Evolutionary conservation across 1,140 invertebrate species (phyloP), one percentile per base, ranked within the genome.

Genomic region (Lordiphosa stackelbergi): DNA sequence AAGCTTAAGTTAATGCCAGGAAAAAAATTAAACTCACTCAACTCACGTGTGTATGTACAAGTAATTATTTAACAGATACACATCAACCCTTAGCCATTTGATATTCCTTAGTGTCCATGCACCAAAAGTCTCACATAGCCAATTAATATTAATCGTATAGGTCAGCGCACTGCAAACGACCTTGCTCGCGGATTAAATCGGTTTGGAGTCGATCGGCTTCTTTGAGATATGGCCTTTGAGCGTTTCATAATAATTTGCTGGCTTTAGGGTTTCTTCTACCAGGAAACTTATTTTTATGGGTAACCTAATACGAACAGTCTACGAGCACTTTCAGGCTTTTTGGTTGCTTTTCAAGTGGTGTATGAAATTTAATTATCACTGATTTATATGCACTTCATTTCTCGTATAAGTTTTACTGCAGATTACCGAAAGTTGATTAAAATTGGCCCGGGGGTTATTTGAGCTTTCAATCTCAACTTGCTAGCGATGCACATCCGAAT

Each of bases 151-250:
- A 58, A 53, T 22, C 16, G 53, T 51, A 45, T 65, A 69, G 65
- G 63, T 60, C 62, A 77, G 57, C 43, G 57, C 46, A 64, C 55
- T 41, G 13, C 55, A 36, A 54, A 64, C 55, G 73, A 77, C 73
- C 68, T 77, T 77, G 73, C 52, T 60, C 57, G 52, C 68, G 73
- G 73, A 72, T 75, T 54, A 69, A 77, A 72, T 78, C 61, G 43
- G 54, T 53, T 64, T 45, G 60, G 64, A 70, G 58, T 64, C 64
- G 64, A 66, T 65, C 45, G 42, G 52, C 43, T 46, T 34, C 43
- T 31, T 12, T 46, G 43, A 31, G 43, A 8, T 11, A 22, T 8
- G 42, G 28, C 28, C 42, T 8, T 12, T 11, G 2, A 34, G 10
- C 11, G 31, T 46, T 46, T 9, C 12, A 34, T 13, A 46, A 24